A percentile compares a stretch with the other conserved stretches of the same genome.
phyloP scores from a whole-genome alignment of 2,888 invertebrate genomes.

The Leptinotarsa peninsularis region DNA sequence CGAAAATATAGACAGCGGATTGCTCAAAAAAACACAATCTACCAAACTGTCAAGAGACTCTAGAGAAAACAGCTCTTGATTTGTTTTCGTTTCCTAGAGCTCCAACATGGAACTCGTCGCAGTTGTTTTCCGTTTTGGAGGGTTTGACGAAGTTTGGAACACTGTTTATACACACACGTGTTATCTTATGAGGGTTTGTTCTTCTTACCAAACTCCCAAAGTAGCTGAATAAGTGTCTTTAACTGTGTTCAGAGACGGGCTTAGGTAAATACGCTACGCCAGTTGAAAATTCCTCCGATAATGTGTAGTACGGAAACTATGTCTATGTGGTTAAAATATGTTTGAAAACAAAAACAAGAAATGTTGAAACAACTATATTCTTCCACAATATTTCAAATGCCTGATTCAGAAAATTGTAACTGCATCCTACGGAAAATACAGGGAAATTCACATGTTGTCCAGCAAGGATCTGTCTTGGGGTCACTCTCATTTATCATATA shows the following conservation, averaged over 20 bases:
- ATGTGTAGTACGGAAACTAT: background rate
- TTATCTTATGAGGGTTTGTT: constrained; percentile 5
- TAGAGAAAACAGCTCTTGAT: constrained; percentile 4
- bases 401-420: no score
- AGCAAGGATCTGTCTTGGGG: no score
- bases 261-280: background rate
- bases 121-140: constrained; percentile 11
- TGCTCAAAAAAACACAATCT: constrained; percentile 7
- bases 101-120: constrained; percentile 8
- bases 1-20: constrained; percentile 1
- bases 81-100: constrained; percentile 12
- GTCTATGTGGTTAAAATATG: no score
- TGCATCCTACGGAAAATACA: no score
- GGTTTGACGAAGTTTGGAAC: background rate
- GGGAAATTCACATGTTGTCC: no score
- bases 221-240: background rate
- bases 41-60: constrained; percentile 6
- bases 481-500: no score
- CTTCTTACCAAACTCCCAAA: constrained; percentile 17
- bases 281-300: background rate
- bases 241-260: background rate
- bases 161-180: constrained; percentile 1
- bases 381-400: no score
- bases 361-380: no score
- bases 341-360: no score